phyloP scores from a whole-genome alignment of 2,113 vertebrate genomes.

The Indri indri region DNA sequence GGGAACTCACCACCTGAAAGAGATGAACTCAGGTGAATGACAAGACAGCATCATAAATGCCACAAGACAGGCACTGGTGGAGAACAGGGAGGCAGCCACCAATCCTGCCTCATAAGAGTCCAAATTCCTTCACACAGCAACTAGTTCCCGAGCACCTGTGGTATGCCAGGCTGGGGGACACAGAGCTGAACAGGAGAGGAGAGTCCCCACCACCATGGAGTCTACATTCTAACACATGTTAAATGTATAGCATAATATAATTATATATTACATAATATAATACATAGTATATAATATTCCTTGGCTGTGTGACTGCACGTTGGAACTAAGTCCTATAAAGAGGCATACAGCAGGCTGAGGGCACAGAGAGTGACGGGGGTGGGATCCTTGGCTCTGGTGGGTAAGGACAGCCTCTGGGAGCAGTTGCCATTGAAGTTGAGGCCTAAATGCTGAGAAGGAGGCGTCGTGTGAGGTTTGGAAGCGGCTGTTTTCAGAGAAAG shows the following conservation, averaged over 20 bases:
- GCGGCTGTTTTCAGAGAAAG: background rate
- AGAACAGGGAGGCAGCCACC: background rate
- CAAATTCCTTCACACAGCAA: background rate
- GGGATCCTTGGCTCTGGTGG: background rate
- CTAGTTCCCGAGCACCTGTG: background rate
- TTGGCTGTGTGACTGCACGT: background rate
- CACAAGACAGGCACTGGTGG: background rate
- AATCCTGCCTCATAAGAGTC: background rate
- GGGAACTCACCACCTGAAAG: background rate
- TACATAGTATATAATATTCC: background rate
- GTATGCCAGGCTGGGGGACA: background rate
- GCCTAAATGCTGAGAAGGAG: background rate
- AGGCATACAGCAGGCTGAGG: background rate
- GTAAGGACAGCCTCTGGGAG: background rate
- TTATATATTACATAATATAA: too few relatives aligned
- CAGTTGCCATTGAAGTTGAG: background rate
- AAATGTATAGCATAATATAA: too few relatives aligned
- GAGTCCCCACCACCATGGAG: background rate
- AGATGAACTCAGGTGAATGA: background rate
- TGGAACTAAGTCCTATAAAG: background rate
- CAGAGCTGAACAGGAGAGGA: background rate
- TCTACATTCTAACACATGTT: background rate
- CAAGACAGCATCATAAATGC: background rate
- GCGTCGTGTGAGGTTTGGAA: fast-evolving
- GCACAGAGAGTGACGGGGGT: background rate